Base-by-base conservation (phyloP, 2,797 vertebrate genomes). In the Pagetopsis macropterus region DNA sequence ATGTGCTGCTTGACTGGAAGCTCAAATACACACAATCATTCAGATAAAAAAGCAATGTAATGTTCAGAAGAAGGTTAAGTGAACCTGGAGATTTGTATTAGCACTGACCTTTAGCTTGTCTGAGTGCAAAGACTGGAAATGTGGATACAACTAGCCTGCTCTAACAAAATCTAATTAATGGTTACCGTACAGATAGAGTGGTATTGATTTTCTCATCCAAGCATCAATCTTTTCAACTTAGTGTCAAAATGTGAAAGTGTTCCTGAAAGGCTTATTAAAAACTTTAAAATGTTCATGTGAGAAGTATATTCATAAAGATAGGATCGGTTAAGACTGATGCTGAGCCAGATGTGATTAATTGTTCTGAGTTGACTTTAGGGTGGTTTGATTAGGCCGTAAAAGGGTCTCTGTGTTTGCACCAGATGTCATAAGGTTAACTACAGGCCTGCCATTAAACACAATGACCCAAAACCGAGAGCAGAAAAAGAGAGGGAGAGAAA, bases 341-440 rank as follows among this genome's bases (percentile, higher is more conserved):
- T 44, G 64, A 76, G 56, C 66, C 74, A 83, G 67, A 78, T 74
- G 77, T 78, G 70, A 87, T 46, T 83, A 56, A 79, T 84, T 79
- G 62, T 70, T 68, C 79, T 79, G 69, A 1, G 48, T 72, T 83
- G 73, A 79, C 81, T 85, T 78, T 74, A 43, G 68, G 61, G 61
- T 88, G 87, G 88, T 91, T 90, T 90, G 87, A 90, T 76, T 82
- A 61, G 55, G 59, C 71, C 8, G 27, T 89, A 90, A 91, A 89
- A 84, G 58, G 81, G 75, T 81, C 64, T 48, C 59, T 85, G 75
- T 91, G 89, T 91, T 91, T 87, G 78, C 54, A 61, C 83, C 92
- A 93, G 83, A 89, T 90, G 90, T 88, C 89, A 90, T 12, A 74
- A 51, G 88, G 91, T 92, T 91, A 91, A 92, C 84, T 84, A 76